These are phyloP conservation scores for Dryobotodes eremita DNA, from an alignment of 2,888 invertebrate species.

Conservation along the genomic window DNA sequence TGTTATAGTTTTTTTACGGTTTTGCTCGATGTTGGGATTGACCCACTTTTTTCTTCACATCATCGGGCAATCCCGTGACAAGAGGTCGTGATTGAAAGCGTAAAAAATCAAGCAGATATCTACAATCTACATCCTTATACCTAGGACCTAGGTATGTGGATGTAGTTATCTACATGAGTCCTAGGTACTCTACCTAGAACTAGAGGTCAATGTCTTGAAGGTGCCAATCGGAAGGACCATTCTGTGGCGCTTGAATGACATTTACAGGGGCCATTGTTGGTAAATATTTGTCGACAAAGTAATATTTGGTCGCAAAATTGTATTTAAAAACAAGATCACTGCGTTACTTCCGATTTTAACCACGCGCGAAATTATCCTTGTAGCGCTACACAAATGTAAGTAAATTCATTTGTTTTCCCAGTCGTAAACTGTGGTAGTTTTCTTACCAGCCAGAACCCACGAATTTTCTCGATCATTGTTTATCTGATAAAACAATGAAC, in stretches of 20 bases:
- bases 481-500: constrained; percentile 33
- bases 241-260: neutral
- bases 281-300: neutral
- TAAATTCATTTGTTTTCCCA: neutral
- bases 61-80: constrained; percentile 2
- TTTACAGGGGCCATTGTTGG: neutral
- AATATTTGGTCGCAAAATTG: neutral
- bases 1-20: neutral
- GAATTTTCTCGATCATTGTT: constrained; percentile 21
- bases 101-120: neutral
- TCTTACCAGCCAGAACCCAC: neutral
- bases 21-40: neutral
- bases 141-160: neutral
- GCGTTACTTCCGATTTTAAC: neutral
- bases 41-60: neutral
- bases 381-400: neutral
- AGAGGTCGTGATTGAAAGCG: neutral
- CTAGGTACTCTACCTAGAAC: neutral
- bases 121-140: neutral
- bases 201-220: no score
- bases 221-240: no score
- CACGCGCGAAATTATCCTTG: neutral
- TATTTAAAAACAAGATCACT: neutral
- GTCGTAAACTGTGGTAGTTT: neutral
- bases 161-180: neutral